Conservation (phyloP, 2,888 invertebrate species). For the Clitarchus hookeri region DNA sequence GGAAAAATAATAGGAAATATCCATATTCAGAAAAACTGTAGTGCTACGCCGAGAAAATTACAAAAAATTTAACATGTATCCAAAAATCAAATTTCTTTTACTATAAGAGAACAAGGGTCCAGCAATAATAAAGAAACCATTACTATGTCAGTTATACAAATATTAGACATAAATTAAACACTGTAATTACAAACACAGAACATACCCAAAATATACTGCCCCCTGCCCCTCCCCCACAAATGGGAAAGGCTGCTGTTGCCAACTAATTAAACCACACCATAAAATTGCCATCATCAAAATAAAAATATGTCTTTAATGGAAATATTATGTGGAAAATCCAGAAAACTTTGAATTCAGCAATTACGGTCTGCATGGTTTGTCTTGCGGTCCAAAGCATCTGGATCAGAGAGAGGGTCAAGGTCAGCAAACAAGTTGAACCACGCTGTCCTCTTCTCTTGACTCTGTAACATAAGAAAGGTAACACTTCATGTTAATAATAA, state of each 20-base stretch:
- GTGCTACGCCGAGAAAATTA: no score
- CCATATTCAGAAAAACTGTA: no score
- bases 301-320: background rate
- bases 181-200: background rate
- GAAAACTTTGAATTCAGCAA: conserved; percentile 39
- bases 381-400: conserved; percentile 61
- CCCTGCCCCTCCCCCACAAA: background rate
- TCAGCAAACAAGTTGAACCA: conserved; percentile 95
- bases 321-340: background rate
- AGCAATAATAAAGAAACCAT: no score
- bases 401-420: conserved; percentile 88
- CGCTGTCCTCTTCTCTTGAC: conserved; percentile 45
- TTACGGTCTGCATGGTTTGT: conserved; percentile 48
- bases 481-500: background rate
- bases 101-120: no score
- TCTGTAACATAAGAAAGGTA: background rate
- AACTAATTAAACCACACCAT: background rate
- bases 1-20: no score
- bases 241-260: background rate
- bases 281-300: no score
- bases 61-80: no score
- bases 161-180: background rate
- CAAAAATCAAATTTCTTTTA: no score
- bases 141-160: no score
- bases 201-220: background rate